Percentiles rank a stretch among this genome's conserved stretches.
These are phyloP conservation scores for Phaethon lepturus DNA, from an alignment of 2,113 vertebrate species.

Conservation along the genomic window DNA sequence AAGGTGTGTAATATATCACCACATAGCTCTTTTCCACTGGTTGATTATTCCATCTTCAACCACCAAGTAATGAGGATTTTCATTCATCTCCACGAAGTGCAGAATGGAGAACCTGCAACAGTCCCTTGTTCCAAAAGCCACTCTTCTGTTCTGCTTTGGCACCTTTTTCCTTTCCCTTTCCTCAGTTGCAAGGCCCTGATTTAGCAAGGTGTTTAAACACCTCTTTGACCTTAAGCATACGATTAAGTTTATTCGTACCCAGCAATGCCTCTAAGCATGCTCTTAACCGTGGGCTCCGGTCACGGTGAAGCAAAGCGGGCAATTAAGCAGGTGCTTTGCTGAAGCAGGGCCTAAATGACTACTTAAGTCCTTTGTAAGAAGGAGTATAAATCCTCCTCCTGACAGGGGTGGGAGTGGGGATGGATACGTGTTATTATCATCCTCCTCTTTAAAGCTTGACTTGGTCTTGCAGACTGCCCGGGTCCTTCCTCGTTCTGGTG, in stretches of 20 bases:
- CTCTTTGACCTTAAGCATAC: neutral
- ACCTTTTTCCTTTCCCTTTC: neutral
- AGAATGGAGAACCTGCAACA: neutral
- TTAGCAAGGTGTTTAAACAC: neutral
- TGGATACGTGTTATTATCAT: neutral
- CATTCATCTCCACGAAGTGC: neutral
- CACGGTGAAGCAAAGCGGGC: neutral
- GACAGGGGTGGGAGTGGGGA: conserved; percentile 19
- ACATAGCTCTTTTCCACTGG: neutral
- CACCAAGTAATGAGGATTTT: neutral
- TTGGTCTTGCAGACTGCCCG: neutral
- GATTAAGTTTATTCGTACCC: neutral
- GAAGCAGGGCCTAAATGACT: conserved; percentile 35
- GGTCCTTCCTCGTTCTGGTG: neutral
- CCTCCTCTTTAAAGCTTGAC: conserved; percentile 8
- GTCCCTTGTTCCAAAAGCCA: neutral
- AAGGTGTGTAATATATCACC: neutral
- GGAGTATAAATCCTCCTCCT: conserved; percentile 37
- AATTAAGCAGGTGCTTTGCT: conserved; percentile 48
- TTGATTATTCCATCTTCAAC: neutral
- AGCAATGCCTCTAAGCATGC: neutral
- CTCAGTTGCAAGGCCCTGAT: neutral
- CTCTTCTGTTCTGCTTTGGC: neutral
- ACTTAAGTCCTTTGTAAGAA: conserved; percentile 14
- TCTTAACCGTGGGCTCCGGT: neutral